Evolutionary conservation across 2,888 invertebrate species (phyloP), one percentile per base, ranked within the genome.

Genomic region (Scaptomyza polygonia): DNA sequence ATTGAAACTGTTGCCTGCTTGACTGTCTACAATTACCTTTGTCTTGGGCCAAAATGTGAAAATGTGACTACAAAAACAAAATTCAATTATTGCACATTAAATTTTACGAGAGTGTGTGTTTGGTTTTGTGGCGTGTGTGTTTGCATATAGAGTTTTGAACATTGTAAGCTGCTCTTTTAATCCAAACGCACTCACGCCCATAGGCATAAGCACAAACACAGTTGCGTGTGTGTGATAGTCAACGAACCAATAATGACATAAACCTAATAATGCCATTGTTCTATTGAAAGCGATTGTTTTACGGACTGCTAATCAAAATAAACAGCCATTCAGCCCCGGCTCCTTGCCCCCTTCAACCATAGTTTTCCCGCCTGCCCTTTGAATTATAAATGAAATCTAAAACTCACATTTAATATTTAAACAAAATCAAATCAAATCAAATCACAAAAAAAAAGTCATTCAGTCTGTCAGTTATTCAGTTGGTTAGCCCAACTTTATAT

Each of bases 331-430:
- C 36, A 6, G 7, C 14, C 14, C 36, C 6, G 7, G 11, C n/a
- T 14, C 7, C 14, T n/a, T n/a, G n/a, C n/a, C 7, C 36, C 14
- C 36, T 36, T 12, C 7, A 9, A 29, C 14, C 36, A 7, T 36
- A 14, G 34, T 6, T n/a, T n/a, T 5, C 3, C 27, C 21, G 40
- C 18, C 69, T 61, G 65, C 49, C 67, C 61, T 65, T 64, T 84
- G 85, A 69, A 86, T 86, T 82, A 84, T 82, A 82, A 77, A 84
- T 86, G 66, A 84, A 78, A 79, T 64, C 86, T 84, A 86, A 86
- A 86, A 82, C 73, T 84, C 82, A 76, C 72, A 82, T 86, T 84
- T 76, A 84, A 84, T 84, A 84, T 84, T 84, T 86, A 86, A 86
- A 86, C 85, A 84, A 84, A 84, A 84, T 86, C 82, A 84, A 86